Evolutionary conservation across 2,113 vertebrate species (phyloP).

Genomic region (Crotalus helleri): DNA sequence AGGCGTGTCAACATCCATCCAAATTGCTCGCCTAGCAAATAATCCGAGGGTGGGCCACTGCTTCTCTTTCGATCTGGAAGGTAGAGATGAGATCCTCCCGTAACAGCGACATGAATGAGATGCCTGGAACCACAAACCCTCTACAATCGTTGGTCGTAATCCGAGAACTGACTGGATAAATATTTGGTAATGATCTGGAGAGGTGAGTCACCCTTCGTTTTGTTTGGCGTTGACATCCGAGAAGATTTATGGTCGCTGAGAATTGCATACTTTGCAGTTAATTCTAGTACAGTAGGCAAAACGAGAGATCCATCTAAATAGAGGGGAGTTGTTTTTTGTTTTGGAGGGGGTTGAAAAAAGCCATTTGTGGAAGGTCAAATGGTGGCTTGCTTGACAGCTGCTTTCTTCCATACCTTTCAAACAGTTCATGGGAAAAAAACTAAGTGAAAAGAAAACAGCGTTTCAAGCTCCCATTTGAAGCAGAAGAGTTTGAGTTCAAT

Average conservation of each 20-base stretch:
- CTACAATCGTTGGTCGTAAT: constrained; percentile 53
- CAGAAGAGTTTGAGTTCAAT: neutral
- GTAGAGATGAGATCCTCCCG: neutral
- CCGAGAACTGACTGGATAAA: constrained; percentile 67
- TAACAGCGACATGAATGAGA: constrained; percentile 47
- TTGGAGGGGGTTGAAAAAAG: neutral
- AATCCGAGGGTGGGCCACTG: no score
- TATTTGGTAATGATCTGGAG: constrained; percentile 65
- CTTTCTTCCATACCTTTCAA: neutral
- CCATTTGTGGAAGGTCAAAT: neutral
- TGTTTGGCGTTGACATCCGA: neutral
- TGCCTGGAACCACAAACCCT: constrained; percentile 50
- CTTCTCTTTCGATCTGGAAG: neutral
- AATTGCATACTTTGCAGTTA: neutral
- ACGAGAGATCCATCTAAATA: neutral
- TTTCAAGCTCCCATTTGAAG: neutral
- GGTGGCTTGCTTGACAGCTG: neutral
- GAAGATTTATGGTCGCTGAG: neutral
- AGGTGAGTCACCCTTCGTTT: neutral
- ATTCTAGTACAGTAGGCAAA: neutral
- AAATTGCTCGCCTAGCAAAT: neutral
- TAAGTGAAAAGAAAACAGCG: neutral
- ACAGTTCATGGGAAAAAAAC: neutral
- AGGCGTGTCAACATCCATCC: neutral
- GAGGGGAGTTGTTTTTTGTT: neutral